Conservation (phyloP, 2,113 vertebrate genomes). For the Onychostruthus taczanowskii region DNA sequence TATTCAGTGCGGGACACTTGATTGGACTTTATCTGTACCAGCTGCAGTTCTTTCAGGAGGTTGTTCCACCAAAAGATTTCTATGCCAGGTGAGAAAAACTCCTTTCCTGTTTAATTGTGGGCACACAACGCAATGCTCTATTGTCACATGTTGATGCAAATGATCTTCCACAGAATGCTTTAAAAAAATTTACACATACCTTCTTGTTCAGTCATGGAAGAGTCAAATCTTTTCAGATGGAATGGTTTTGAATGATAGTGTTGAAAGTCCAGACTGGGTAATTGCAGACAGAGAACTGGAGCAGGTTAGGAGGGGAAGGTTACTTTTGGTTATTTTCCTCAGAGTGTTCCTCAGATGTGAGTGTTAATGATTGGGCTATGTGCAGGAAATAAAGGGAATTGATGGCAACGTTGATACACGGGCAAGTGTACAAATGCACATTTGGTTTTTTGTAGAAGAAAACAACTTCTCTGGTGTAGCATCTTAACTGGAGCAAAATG, state of each 20-base stretch:
- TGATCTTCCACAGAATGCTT: background rate
- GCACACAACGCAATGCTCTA: background rate
- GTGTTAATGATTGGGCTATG: background rate
- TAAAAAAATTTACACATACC: background rate
- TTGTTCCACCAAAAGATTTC: conserved; percentile 80
- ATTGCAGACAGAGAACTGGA: background rate
- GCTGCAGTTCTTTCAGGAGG: conserved; percentile 96
- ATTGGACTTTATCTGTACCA: conserved; percentile 96
- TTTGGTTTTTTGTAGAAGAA: background rate
- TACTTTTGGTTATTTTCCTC: background rate
- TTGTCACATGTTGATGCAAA: background rate
- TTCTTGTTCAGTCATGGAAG: background rate
- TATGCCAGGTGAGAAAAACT: conserved; percentile 84
- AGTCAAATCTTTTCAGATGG: background rate
- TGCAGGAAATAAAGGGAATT: background rate
- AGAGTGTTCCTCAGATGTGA: background rate
- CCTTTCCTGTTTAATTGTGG: background rate
- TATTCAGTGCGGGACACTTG: conserved; percentile 94
- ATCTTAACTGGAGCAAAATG: background rate
- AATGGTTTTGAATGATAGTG: background rate
- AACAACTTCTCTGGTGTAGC: background rate
- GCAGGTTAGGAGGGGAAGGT: background rate
- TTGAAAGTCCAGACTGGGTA: background rate
- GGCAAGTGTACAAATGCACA: rapidly evolving
- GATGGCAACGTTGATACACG: background rate